A percentile compares a stretch with the other conserved stretches of the same genome.
phyloP scores from a whole-genome alignment of 2,797 vertebrate species.

The Schizopygopsis pylzovi region DNA sequence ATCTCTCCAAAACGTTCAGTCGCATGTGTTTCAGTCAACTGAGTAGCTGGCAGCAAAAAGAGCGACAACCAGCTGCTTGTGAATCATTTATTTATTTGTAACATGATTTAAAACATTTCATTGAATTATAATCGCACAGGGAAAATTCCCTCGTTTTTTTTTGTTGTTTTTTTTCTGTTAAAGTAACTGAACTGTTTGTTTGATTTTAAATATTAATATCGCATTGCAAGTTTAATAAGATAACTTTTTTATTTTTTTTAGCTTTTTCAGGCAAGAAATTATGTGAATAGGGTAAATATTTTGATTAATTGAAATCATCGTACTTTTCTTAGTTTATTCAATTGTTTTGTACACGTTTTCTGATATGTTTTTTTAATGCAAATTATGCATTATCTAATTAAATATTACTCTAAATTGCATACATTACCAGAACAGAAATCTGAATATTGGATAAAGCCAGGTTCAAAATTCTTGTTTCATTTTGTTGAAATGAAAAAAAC shows the following conservation, averaged over 20 bases:
- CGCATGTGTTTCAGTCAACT: not conserved
- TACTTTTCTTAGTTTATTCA: not conserved
- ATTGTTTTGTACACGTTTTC: not conserved
- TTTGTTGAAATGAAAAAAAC: too few species aligned
- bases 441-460: not conserved
- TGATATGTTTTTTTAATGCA: not conserved
- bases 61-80: not conserved
- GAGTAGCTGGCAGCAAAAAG: not conserved
- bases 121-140: not conserved
- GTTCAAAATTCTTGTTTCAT: not conserved
- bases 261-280: not conserved
- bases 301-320: not conserved
- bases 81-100: constrained; percentile 7
- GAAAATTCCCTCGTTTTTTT: not conserved
- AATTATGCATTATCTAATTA: not conserved
- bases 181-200: not conserved
- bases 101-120: not conserved
- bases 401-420: too few species aligned
- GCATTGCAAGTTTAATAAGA: not conserved
- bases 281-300: not conserved
- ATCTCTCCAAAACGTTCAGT: constrained; percentile 24
- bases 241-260: too few species aligned
- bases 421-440: not conserved
- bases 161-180: not conserved
- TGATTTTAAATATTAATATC: not conserved